Base-by-base conservation (phyloP, 2,888 invertebrate species). In the Poecilobothrus nobilitatus region DNA sequence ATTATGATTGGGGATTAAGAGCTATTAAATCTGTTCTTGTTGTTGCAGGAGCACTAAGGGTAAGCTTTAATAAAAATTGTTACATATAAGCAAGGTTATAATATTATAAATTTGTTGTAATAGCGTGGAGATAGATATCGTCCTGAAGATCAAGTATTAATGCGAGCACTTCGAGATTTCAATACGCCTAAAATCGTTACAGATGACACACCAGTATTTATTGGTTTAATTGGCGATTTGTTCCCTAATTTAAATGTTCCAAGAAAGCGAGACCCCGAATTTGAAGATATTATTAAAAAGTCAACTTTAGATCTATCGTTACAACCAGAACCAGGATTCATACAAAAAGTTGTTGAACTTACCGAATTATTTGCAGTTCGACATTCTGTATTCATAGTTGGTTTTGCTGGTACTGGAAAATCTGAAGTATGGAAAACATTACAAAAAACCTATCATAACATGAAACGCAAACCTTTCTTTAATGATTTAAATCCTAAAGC, bases 1-100 rank as follows among this genome's bases (percentile, higher is more conserved):
- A 97, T 80, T 97, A 97, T 78, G 97, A 97, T 84, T 95, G 96
- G 96, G 97, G 97, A 61, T 84, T 97, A 68, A 83, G 97, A 74
- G 97, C 97, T 68, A 96, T 97, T 75, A 97, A 97, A 80, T 96
- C 96, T 68, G 95, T 97, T 65, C 83, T 97, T 67, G 96, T 97
- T 1, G 95, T 97, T 12, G 96, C 96, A 73, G 96, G 95, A 64
- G 89, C 95, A 53, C 83, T 96, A 68, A 95, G 95, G 86, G 91
- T 87, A 79, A 76, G 80, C 75, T 65, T 34, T 34, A 22, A 22
- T 41, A 9, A 20, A 6, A 5, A n/a, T n/a, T n/a, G 1, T 27
- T 18, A 10, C 9, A 20, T 22, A 41, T 15, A 41, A 21, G 6
- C 20, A 33, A 71, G 1, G 21, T 34, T 27, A 37, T 34, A 61